Evolutionary conservation across 23 tunicate genomes (phyloP).

Genomic region (Halocynthia roretzi): DNA sequence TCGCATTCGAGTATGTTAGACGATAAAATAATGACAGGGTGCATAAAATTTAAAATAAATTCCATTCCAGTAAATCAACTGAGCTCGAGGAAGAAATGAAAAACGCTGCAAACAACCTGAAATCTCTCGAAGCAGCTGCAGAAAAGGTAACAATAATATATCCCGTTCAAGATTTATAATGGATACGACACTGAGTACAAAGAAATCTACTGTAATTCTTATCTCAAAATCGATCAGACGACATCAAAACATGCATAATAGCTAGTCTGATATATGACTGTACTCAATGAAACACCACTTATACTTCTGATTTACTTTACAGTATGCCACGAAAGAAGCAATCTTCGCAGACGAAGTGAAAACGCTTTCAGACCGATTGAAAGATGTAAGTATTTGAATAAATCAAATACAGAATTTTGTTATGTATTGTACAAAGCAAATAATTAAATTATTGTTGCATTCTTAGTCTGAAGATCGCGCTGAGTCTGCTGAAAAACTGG

Average conservation of each 20-base stretch:
- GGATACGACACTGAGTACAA: too few relatives aligned
- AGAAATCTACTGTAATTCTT: too few relatives aligned
- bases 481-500: conserved; percentile 8
- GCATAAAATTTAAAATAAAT: neutral
- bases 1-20: neutral
- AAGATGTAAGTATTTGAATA: neutral
- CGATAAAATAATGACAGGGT: neutral
- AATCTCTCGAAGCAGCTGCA: conserved; percentile 30
- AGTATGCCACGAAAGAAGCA: conserved; percentile 7
- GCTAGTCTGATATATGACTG: neutral
- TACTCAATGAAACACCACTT: too few relatives aligned
- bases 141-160: conserved; percentile 13
- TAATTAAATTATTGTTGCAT: neutral
- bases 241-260: too few relatives aligned
- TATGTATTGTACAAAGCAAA: neutral
- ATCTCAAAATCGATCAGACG: too few relatives aligned
- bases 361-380: conserved; percentile 8
- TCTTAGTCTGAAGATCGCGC: conserved; percentile 10
- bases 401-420: neutral
- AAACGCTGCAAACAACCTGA: conserved; percentile 21
- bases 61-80: neutral
- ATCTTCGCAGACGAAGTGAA: conserved; percentile 10
- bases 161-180: neutral
- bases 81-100: conserved; percentile 13
- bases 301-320: neutral